These are phyloP conservation scores for Matsumurasca onukii DNA, from an alignment of 1,140 invertebrate genomes.

Conservation along the genomic window DNA sequence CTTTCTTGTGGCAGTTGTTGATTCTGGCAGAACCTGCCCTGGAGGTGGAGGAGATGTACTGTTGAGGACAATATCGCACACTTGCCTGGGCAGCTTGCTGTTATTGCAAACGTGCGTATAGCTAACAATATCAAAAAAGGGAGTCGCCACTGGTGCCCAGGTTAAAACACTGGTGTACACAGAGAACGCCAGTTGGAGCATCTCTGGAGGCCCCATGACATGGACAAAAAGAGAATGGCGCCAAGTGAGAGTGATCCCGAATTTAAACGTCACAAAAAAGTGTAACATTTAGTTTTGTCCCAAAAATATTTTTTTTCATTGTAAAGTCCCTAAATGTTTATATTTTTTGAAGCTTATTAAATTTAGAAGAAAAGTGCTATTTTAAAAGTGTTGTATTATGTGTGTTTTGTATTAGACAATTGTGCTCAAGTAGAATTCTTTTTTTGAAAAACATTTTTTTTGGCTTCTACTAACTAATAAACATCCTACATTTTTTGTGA, in stretches of 20 bases:
- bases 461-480: too few relatives aligned
- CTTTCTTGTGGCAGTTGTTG: neutral
- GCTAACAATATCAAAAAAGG: neutral
- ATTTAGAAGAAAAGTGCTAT: neutral
- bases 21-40: neutral
- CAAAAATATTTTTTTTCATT: neutral
- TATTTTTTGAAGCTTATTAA: neutral
- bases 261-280: neutral
- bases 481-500: too few relatives aligned
- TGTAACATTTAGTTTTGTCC: neutral
- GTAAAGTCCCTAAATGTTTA: neutral
- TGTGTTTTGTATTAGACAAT: too few relatives aligned
- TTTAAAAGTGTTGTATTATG: too few relatives aligned
- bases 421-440: too few relatives aligned
- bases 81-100: neutral
- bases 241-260: neutral
- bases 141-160: neutral
- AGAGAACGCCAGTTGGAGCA: neutral
- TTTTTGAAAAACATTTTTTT: too few relatives aligned
- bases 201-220: neutral
- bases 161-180: neutral
- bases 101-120: neutral
- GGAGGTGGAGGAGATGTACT: neutral
- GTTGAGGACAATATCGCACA: neutral
- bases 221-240: neutral